Percentiles rank a stretch among this genome's conserved stretches.
Conservation (phyloP, 2,113 vertebrate genomes). For the Oreocharis arfaki region DNA sequence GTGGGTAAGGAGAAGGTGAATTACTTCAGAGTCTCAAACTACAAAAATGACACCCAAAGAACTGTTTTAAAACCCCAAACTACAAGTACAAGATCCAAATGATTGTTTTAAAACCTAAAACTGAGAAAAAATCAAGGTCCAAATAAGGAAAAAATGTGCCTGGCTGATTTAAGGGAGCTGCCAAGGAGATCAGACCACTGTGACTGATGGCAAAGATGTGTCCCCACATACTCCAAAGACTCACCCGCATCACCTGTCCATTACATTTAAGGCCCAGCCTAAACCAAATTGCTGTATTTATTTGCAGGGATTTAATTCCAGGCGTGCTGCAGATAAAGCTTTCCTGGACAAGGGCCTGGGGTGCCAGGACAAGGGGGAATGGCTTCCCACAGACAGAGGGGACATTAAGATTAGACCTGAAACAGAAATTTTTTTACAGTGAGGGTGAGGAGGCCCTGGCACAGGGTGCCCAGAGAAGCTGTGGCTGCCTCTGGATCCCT, state of each 20-base stretch:
- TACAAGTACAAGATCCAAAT: neutral
- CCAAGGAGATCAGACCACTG: neutral
- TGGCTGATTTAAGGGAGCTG: neutral
- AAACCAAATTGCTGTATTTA: neutral
- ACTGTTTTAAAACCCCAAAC: neutral
- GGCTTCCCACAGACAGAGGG: neutral
- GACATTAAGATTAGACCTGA: neutral
- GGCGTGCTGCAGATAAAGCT: neutral
- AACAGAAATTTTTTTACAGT: neutral
- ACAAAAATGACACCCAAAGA: neutral
- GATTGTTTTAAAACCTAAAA: neutral
- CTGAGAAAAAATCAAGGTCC: neutral
- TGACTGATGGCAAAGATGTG: neutral
- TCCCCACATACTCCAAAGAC: fast-evolving
- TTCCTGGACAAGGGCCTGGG: neutral
- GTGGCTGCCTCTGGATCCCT: neutral
- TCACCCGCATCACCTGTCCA: too few relatives aligned
- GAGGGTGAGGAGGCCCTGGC: neutral
- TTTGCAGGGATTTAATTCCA: neutral
- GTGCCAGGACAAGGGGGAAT: neutral
- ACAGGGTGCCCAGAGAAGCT: neutral
- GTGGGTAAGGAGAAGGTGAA: fast-evolving
- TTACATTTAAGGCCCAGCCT: neutral
- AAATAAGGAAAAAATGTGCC: neutral
- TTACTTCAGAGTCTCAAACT: neutral